Base-by-base conservation (phyloP, 1,140 invertebrate species). In the Oryzaephilus surinamensis region DNA sequence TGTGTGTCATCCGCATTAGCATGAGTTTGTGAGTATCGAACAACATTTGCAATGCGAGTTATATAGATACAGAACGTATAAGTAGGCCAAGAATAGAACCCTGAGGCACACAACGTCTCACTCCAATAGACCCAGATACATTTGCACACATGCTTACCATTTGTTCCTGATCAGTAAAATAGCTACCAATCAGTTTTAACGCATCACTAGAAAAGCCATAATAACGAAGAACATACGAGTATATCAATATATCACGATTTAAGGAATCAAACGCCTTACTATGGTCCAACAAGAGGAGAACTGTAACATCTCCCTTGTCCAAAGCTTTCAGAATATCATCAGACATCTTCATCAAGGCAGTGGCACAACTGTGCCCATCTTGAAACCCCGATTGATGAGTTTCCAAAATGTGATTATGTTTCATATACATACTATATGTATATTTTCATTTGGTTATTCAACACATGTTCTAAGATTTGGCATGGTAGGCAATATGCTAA, bases 181-280 rank as follows among this genome's bases (percentile, higher is more conserved):
- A n/a, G n/a, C n/a, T n/a, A n/a, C n/a, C n/a, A n/a, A n/a, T n/a
- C n/a, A n/a, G n/a, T n/a, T n/a, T n/a, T n/a, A n/a, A n/a, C n/a
- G n/a, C n/a, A n/a, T n/a, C n/a, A n/a, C n/a, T n/a, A n/a, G n/a
- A n/a, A n/a, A n/a, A n/a, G n/a, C n/a, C n/a, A n/a, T n/a, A n/a
- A n/a, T n/a, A n/a, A n/a, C n/a, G n/a, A n/a, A n/a, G n/a, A n/a
- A n/a, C n/a, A n/a, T n/a, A n/a, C n/a, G 11, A 12, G 27, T 14
- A 12, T 29, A n/a, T 29, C 6, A 60, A 34, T 19, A 54, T 40
- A 3, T 35, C n/a, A 39, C 43, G 48, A 31, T 51, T 20, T 1
- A 61, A 21, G 12, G 39, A 49, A 38, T 57, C 58, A 39, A 63
- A 61, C 0, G 52, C 57, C 18, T 54, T 50, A 0, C 41, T 44